These are phyloP conservation scores for Chloroclystis v-ata DNA, from an alignment of 2,888 invertebrate genomes.

Conservation along the genomic window DNA sequence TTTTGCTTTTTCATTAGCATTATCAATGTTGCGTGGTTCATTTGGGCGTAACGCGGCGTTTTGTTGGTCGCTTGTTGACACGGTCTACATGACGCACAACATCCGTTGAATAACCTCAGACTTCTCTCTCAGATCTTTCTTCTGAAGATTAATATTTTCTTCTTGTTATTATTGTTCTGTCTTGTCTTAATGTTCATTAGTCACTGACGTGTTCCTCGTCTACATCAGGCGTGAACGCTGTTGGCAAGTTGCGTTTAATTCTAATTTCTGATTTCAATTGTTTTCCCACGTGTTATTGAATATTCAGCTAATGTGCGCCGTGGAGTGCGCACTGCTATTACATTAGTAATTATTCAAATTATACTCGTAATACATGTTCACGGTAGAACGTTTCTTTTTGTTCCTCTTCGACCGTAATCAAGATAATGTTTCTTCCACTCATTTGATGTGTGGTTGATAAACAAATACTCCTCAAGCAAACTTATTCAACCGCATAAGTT, in stretches of 20 bases:
- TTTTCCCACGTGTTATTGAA: conserved; percentile 58
- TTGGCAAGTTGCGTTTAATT: conserved; percentile 23
- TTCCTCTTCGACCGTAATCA: conserved; percentile 42
- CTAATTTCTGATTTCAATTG: conserved; percentile 43
- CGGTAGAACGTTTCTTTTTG: conserved; percentile 48
- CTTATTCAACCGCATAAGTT: conserved; percentile 12
- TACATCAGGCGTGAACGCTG: too few species aligned
- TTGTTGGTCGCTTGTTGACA: conserved; percentile 66
- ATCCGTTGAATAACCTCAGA: conserved; percentile 62
- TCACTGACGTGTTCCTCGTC: too few species aligned
- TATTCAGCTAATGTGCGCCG: conserved; percentile 51
- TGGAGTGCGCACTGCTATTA: conserved; percentile 41
- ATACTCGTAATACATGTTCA: conserved; percentile 43
- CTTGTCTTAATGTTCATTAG: neutral
- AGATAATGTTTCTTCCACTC: conserved; percentile 29
- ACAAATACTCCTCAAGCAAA: conserved; percentile 19
- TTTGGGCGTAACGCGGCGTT: conserved; percentile 70
- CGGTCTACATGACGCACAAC: conserved; percentile 67
- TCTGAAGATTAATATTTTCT: conserved; percentile 39
- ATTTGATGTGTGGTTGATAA: conserved; percentile 27
- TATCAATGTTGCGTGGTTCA: conserved; percentile 60
- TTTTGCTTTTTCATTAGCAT: conserved; percentile 41
- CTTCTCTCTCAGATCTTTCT: conserved; percentile 47
- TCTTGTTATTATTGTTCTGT: conserved; percentile 26
- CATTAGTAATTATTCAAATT: conserved; percentile 61